Evolutionary conservation across 2,113 vertebrate species (phyloP), one percentile per base, ranked within the genome.

Genomic region (Aythya baeri): DNA sequence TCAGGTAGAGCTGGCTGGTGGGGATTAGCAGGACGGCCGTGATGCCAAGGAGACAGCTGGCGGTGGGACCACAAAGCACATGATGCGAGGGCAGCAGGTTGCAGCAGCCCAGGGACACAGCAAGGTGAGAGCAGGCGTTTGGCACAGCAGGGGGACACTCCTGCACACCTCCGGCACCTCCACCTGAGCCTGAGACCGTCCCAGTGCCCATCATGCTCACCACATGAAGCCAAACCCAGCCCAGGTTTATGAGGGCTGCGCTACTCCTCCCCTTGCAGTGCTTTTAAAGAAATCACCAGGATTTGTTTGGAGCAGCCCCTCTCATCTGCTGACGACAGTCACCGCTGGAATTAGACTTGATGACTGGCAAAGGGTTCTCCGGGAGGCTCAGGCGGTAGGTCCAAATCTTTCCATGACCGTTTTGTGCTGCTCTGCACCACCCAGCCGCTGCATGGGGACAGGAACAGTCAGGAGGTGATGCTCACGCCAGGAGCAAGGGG

Each of bases 61-160:
- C 31, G 1, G 34, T 16, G 21, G 44, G 52, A 23, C 46, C 1
- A 0, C 46, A 13, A 1, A 0, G 38, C 68, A 32, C 0, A 16
- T 32, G 38, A 41, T 0, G 15, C 0, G 0, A 49, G 65, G 71
- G 52, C 75, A 72, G 75, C 0, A 6, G 43, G 36, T 58, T 71
- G 32, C 16, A 4, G 22, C n/a, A 77, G 49, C 66, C 31, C 20
- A 8, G 1, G 2, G 4, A 38, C 20, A n/a, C 41, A 38, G 46
- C 50, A 9, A 13, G 57, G 67, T 6, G 23, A 44, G 54, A 67
- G 32, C 41, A 55, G 57, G 29, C 29, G 32, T 22, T 13, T 12
- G 15, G n/a, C 65, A 22, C 68, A 62, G 36, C n/a, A 12, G 32
- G 21, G 31, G 17, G 17, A 66, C 29, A 31, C 13, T 26, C 78